These are phyloP conservation scores for Spilosoma lubricipeda DNA, from an alignment of 2,888 invertebrate species.

Conservation along the genomic window DNA sequence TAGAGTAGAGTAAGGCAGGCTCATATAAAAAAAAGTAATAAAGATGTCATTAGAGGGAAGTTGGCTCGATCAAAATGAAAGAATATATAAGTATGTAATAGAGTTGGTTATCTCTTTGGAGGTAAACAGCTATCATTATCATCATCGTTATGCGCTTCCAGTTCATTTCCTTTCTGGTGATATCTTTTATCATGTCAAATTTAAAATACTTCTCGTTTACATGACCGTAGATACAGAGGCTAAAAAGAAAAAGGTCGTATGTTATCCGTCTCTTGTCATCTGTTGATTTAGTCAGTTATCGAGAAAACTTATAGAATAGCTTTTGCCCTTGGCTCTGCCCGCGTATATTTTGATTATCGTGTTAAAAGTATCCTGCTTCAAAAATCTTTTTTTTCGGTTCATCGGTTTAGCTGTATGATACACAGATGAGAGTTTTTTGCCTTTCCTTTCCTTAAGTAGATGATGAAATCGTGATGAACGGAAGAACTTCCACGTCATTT, in stretches of 20 bases:
- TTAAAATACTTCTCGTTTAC: neutral
- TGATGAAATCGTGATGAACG: no score
- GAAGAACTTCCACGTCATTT: neutral
- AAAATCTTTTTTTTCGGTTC: no score
- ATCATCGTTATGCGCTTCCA: neutral
- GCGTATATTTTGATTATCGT: no score
- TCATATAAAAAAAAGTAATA: no score
- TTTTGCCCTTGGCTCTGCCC: neutral
- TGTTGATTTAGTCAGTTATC: neutral
- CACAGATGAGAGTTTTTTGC: no score
- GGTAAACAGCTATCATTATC: neutral
- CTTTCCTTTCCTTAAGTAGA: no score
- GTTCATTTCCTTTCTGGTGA: neutral
- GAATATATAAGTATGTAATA: neutral
- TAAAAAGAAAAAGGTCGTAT: neutral
- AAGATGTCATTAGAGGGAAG: neutral
- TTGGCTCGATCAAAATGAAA: neutral
- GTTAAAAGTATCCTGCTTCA: neutral
- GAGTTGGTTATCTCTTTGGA: neutral
- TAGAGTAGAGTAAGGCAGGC: no score
- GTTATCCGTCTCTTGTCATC: no score
- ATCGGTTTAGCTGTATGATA: no score
- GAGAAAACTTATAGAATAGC: no score
- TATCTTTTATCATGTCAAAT: slow-evolving; percentile 1
- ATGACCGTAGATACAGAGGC: neutral